Conservation (phyloP, 2,113 vertebrate genomes). For the Lanius ludovicianus region DNA sequence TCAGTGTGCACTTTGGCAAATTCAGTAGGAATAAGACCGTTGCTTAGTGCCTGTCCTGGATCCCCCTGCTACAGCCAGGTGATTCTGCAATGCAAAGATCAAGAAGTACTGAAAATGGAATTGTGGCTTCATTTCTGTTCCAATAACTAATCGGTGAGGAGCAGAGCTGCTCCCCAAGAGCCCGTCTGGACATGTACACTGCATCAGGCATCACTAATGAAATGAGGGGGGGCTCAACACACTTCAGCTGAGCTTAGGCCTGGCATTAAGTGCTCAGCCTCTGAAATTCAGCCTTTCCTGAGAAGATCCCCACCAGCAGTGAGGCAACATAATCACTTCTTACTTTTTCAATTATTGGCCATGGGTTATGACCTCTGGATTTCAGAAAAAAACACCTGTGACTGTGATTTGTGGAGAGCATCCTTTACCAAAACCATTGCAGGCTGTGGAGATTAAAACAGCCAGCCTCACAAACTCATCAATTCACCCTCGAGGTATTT, state of each 20-base stretch:
- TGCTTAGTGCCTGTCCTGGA: not conserved
- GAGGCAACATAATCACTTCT: not conserved
- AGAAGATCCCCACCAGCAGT: not conserved
- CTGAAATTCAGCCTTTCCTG: not conserved
- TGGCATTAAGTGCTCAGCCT: not conserved
- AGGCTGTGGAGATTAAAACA: not conserved
- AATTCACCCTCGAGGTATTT: not conserved
- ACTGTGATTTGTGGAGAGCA: not conserved
- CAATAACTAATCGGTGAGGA: fast-evolving
- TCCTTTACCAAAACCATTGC: not conserved
- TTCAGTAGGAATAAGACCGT: not conserved
- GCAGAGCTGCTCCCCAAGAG: not conserved
- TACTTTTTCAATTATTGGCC: not conserved
- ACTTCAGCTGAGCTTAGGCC: not conserved
- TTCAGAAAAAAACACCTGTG: not conserved
- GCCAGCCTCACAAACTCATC: not conserved
- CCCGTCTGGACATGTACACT: fast-evolving
- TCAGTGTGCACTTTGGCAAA: not conserved
- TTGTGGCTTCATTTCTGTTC: not conserved
- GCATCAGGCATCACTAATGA: not conserved
- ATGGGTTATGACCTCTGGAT: not conserved
- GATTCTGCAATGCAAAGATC: not conserved
- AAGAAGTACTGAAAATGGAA: not conserved
- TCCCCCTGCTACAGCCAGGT: not conserved
- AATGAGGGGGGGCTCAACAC: not conserved